Evolutionary conservation across 2,888 invertebrate species (phyloP), one percentile per base, ranked within the genome.

Genomic region (Zygogramma bicolorata): DNA sequence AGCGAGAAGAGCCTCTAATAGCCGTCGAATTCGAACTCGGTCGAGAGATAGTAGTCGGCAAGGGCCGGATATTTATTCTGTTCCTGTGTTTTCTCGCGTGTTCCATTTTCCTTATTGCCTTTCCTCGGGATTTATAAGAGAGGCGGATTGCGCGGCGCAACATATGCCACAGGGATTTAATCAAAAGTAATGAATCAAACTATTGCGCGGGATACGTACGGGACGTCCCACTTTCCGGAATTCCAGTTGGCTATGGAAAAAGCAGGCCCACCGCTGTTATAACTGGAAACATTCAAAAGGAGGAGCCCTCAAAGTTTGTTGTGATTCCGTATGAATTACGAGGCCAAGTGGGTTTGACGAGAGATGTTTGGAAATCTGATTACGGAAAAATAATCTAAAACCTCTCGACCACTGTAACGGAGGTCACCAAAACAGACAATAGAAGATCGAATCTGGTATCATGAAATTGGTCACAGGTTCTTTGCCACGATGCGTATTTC

Each of bases 151-250:
- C 53, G 27, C 53, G 27, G 53, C 27, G 53, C 63, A 31, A 63
- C 63, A 46, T 63, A 46, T 63, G 63, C 46, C 46, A 20, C 10
- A 18, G 42, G 46, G 46, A 29, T 63, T 63, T 66, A 70, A 70
- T 70, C 65, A 62, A 70, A 53, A 40, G 66, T 61, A 62, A 70
- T 70, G 66, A 70, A 70, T 70, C 70, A 70, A 60, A 66, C 53
- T 70, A 70, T 70, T 49, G 70, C 40, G 15, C 20, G 70, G 40
- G 34, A 38, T n/a, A n/a, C 38, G 13, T 49, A 59, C 65, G 22
- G 70, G 15, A 38, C 65, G 46, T 10, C 53, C 27, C 53, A 53
- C 53, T 67, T 67, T 60, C 27, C 46, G 8, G 46, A 20, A 46
- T 46, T 46, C 2, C 46, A 20, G 22, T 10, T 10, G 46, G 20